Evolutionary conservation across 1,140 invertebrate species (phyloP).

Genomic region (Teleopsis dalmanni): DNA sequence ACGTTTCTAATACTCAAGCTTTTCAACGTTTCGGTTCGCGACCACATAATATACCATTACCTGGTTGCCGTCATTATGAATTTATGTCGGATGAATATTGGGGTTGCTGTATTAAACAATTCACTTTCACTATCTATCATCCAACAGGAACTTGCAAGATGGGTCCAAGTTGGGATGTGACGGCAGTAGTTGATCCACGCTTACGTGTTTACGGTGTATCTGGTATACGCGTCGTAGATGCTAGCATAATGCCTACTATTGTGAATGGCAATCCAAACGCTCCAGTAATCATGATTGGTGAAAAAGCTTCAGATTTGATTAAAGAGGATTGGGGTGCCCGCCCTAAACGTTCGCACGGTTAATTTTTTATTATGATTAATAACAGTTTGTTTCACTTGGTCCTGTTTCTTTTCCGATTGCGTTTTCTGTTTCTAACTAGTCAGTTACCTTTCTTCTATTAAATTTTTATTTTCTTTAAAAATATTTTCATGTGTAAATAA

Average conservation of each 20-base stretch:
- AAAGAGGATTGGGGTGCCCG: conserved; percentile 62
- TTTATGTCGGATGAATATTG: conserved; percentile 78
- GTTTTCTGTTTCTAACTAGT: no score
- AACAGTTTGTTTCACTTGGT: not conserved
- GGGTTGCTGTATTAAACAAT: conserved; percentile 67
- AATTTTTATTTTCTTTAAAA: no score
- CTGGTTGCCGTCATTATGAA: conserved; percentile 63
- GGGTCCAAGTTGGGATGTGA: conserved; percentile 66
- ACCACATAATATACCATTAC: conserved; percentile 69
- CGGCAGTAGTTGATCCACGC: conserved; percentile 73
- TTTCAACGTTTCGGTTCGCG: conserved; percentile 74
- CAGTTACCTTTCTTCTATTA: no score
- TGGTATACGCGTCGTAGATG: conserved; percentile 65
- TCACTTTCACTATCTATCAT: conserved; percentile 81
- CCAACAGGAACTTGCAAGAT: conserved; percentile 79
- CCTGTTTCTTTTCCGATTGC: no score
- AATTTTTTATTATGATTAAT: not conserved
- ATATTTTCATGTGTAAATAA: no score
- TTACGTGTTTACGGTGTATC: conserved; percentile 65
- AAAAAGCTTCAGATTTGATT: conserved; percentile 73
- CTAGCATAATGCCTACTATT: conserved; percentile 72
- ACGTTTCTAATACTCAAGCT: conserved; percentile 66
- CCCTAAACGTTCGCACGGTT: not conserved
- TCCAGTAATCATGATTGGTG: conserved; percentile 62
- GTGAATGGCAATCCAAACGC: conserved; percentile 77